Conservation (phyloP, 2,113 vertebrate genomes). For the Ctenomys sociabilis region DNA sequence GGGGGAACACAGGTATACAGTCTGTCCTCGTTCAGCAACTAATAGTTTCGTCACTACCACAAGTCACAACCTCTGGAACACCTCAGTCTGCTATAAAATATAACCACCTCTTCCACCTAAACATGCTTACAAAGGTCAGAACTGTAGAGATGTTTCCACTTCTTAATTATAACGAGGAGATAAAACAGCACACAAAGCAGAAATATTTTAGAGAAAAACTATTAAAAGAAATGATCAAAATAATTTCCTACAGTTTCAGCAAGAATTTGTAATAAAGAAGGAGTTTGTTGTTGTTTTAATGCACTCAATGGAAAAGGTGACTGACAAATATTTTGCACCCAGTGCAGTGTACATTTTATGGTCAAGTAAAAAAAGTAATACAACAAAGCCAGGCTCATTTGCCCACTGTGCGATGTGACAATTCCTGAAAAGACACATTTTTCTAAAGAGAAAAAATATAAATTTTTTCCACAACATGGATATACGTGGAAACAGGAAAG, state of each 20-base stretch:
- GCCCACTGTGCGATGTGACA: not conserved
- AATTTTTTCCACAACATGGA: not conserved
- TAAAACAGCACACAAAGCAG: not conserved
- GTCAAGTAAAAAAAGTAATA: not conserved
- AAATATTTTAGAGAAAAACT: constrained; percentile 2
- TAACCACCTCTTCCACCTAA: not conserved
- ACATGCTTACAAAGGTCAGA: not conserved
- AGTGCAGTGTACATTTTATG: not conserved
- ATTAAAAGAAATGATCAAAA: not conserved
- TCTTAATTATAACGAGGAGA: not conserved
- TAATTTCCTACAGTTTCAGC: constrained; percentile 14
- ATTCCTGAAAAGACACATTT: not conserved
- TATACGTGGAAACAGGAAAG: not conserved
- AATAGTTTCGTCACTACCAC: not conserved
- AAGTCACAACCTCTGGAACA: not conserved
- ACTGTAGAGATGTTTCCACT: not conserved
- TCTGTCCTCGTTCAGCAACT: not conserved
- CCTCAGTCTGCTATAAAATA: not conserved
- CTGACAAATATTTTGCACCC: not conserved
- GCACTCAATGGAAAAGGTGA: not conserved
- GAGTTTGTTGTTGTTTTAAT: not conserved
- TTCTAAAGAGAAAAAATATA: not conserved
- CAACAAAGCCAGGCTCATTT: not conserved
- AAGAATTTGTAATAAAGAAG: not conserved
- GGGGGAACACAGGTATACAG: not conserved